phyloP scores from a whole-genome alignment of 2,888 invertebrate species.

The Callimorpha dominula region DNA sequence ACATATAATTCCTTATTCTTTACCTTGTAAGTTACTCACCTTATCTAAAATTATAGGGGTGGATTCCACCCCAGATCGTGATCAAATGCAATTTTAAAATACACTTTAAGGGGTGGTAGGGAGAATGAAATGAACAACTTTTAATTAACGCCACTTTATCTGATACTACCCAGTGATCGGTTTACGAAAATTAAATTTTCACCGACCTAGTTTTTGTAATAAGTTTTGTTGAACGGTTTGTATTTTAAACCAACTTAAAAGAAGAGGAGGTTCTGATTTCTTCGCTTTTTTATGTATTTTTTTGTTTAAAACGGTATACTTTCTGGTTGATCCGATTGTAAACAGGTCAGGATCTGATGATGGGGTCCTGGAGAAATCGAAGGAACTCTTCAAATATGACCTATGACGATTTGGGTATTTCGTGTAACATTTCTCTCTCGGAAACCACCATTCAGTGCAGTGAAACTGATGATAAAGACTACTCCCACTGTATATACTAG shows the following conservation, averaged over 20 bases:
- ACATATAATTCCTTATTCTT: conserved; percentile 3
- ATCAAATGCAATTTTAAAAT: conserved; percentile 47
- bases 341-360: too few species aligned
- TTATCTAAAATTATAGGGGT: conserved; percentile 12
- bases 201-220: conserved; percentile 36
- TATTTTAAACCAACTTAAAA: background rate
- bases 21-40: background rate
- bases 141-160: conserved; percentile 68
- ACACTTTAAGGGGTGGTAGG: conserved; percentile 17
- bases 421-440: too few species aligned
- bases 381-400: too few species aligned
- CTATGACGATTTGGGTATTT: too few species aligned
- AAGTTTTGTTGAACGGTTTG: background rate
- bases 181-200: conserved; percentile 57
- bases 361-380: too few species aligned
- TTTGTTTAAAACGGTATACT: too few species aligned
- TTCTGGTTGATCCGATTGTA: too few species aligned
- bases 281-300: too few species aligned
- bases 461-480: too few species aligned
- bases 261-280: too few species aligned
- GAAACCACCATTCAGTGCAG: too few species aligned
- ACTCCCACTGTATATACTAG: background rate
- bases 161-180: conserved; percentile 52
- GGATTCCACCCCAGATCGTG: conserved; percentile 30
- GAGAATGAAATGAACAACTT: conserved; percentile 59